These are phyloP conservation scores for Diadophis punctatus DNA, from an alignment of 2,113 vertebrate species.

Conservation along the genomic window DNA sequence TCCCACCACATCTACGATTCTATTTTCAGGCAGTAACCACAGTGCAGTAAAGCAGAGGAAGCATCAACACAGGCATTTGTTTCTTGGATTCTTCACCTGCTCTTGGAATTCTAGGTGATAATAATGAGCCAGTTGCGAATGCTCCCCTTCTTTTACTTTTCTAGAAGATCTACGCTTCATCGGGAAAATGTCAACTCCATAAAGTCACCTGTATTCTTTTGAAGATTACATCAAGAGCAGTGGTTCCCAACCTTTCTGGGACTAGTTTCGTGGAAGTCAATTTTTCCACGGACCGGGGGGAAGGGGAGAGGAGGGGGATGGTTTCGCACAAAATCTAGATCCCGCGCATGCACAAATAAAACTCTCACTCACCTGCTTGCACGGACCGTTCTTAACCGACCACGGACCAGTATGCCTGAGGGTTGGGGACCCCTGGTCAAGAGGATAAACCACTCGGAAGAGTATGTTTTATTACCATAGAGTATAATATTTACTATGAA, in stretches of 20 bases:
- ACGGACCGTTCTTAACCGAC: not conserved
- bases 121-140: not conserved
- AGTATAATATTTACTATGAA: conserved; percentile 12
- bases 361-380: not conserved
- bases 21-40: not conserved
- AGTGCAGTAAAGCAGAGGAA: not conserved
- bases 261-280: not conserved
- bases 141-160: not conserved
- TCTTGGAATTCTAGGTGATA: not conserved
- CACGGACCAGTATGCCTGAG: not conserved
- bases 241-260: not conserved
- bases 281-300: no score
- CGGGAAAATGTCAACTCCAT: not conserved
- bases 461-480: not conserved
- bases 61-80: not conserved
- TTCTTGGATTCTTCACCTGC: not conserved
- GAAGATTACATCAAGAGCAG: not conserved
- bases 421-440: not conserved
- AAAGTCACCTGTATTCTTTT: not conserved
- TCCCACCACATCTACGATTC: not conserved
- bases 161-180: not conserved
- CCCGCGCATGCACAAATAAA: not conserved
- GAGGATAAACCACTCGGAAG: not conserved
- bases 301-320: accelerated
- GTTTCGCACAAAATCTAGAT: not conserved